Percentiles rank a stretch among this genome's conserved stretches.
Conservation (phyloP, 2,113 vertebrate species). For the Isichthys henryi region DNA sequence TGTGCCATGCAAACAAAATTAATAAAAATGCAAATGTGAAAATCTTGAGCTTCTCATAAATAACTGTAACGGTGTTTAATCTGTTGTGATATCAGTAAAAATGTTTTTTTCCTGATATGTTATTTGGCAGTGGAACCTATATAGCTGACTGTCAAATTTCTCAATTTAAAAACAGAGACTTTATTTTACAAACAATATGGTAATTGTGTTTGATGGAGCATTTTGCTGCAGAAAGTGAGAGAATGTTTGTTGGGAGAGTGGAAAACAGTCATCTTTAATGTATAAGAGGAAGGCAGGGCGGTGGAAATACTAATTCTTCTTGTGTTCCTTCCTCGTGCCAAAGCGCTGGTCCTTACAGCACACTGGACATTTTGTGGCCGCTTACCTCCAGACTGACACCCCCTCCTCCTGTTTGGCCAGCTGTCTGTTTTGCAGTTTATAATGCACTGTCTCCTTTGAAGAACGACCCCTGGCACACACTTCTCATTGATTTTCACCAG, state of each 20-base stretch:
- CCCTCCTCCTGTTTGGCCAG: background rate
- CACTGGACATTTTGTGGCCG: background rate
- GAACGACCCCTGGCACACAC: conserved; percentile 37
- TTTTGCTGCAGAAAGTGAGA: background rate
- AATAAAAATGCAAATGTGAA: background rate
- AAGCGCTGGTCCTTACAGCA: background rate
- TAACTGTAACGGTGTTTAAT: background rate
- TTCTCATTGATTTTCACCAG: conserved; percentile 53
- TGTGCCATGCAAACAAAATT: background rate
- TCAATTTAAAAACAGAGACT: background rate
- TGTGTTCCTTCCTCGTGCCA: background rate
- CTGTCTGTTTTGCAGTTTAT: conserved; percentile 35
- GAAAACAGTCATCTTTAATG: background rate
- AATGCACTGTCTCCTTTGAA: conserved; percentile 43
- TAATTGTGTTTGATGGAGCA: background rate
- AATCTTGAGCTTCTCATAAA: background rate
- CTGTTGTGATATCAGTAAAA: background rate
- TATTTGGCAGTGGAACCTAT: background rate
- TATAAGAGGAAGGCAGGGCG: background rate
- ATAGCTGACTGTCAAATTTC: background rate
- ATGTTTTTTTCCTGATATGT: background rate
- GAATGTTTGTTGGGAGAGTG: background rate
- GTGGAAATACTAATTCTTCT: background rate
- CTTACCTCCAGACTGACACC: conserved; percentile 3
- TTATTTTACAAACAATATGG: background rate